phyloP scores from a whole-genome alignment of 2,888 invertebrate genomes.

The Tetragonisca angustula region DNA sequence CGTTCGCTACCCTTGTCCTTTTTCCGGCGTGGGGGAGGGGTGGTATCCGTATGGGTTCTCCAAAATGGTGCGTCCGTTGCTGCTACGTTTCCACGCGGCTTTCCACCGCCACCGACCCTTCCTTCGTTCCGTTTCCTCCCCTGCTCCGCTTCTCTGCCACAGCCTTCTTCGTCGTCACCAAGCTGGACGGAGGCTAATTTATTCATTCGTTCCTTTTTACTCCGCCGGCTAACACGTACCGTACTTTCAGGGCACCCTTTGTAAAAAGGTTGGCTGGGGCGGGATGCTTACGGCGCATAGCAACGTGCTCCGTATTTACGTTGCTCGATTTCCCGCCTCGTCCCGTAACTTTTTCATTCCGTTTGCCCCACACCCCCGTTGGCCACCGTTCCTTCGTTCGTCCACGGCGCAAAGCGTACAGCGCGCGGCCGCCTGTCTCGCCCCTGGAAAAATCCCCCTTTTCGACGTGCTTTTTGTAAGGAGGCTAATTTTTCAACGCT shows the following conservation, averaged over 20 bases:
- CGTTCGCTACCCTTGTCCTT: conserved; percentile 62
- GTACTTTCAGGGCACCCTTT: conserved; percentile 82
- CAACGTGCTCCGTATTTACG: conserved; percentile 81
- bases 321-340: conserved; percentile 78
- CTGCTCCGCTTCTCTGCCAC: conserved; percentile 23
- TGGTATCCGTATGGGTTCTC: conserved; percentile 74
- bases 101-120: conserved; percentile 24
- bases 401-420: conserved; percentile 5
- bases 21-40: conserved; percentile 36
- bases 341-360: conserved; percentile 65
- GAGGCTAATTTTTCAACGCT: conserved; percentile 77
- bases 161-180: conserved; percentile 63
- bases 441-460: conserved; percentile 57
- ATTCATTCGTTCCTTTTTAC: conserved; percentile 83
- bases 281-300: conserved; percentile 81
- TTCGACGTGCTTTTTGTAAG: conserved; percentile 76
- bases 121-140: not conserved
- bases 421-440: conserved; percentile 29
- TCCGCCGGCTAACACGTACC: conserved; percentile 76
- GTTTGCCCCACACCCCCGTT: conserved; percentile 45
- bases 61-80: conserved; percentile 78
- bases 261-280: conserved; percentile 77
- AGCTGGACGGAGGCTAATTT: conserved; percentile 78
- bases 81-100: conserved; percentile 27
- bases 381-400: conserved; percentile 22